Evolutionary conservation across 2,888 invertebrate genomes (phyloP).

Genomic region (Eustalomyia histrio): DNA sequence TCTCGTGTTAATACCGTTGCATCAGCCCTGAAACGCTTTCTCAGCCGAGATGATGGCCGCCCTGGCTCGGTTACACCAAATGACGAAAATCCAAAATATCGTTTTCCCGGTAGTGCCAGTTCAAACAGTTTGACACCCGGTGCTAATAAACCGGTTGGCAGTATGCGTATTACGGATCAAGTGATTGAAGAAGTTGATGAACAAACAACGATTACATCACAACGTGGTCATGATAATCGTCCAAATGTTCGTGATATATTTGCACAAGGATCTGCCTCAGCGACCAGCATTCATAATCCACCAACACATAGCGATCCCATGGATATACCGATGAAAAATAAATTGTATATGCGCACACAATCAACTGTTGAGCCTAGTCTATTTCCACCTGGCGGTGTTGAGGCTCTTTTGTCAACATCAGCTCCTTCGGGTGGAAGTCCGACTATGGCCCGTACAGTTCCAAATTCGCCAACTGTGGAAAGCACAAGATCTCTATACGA

Average conservation of each 20-base stretch:
- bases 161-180: conserved; percentile 85
- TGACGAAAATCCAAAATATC: conserved; percentile 74
- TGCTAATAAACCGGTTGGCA: conserved; percentile 75
- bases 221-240: conserved; percentile 81
- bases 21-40: conserved; percentile 87
- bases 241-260: conserved; percentile 85
- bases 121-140: conserved; percentile 73
- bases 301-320: conserved; percentile 82
- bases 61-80: conserved; percentile 79
- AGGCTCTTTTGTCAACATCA: conserved; percentile 77
- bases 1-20: conserved; percentile 88
- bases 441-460: conserved; percentile 70
- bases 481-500: conserved; percentile 75
- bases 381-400: conserved; percentile 79
- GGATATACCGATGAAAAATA: conserved; percentile 81
- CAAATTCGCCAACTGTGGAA: conserved; percentile 70
- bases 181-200: conserved; percentile 90
- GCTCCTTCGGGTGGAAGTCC: conserved; percentile 73
- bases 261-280: conserved; percentile 75
- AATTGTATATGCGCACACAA: conserved; percentile 74
- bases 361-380: conserved; percentile 73
- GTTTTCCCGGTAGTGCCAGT: conserved; percentile 78
- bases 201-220: conserved; percentile 89
- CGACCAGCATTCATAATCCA: conserved; percentile 71
- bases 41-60: conserved; percentile 85